Conservation (phyloP, 2,888 invertebrate genomes). For the Pandemis heparana region DNA sequence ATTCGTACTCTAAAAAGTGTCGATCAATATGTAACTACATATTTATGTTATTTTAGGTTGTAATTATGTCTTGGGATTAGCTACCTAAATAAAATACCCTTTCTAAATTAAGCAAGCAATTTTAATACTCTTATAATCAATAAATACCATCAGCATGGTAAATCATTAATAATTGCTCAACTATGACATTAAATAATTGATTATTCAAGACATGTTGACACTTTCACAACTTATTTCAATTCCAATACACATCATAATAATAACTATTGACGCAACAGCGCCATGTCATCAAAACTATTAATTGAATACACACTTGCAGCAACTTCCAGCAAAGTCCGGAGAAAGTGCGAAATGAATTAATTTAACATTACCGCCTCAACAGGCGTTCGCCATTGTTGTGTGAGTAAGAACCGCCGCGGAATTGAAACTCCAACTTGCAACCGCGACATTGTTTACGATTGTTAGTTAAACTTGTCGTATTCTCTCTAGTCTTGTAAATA, state of each 20-base stretch:
- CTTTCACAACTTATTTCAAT: neutral
- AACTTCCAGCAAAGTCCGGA: conserved; percentile 28
- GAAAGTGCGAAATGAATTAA: conserved; percentile 41
- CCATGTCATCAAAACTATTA: conserved; percentile 29
- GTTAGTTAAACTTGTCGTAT: conserved; percentile 11
- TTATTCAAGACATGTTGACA: neutral
- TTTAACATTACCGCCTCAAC: conserved; percentile 29
- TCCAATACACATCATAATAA: neutral
- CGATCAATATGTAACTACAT: neutral
- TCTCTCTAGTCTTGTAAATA: conserved; percentile 1
- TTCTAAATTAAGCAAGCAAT: too few relatives aligned
- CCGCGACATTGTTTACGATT: conserved; percentile 16
- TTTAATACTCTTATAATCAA: too few relatives aligned
- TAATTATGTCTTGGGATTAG: neutral
- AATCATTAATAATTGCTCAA: neutral
- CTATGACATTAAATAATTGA: neutral
- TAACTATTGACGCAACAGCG: neutral
- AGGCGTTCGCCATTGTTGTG: conserved; percentile 24
- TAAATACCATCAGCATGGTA: neutral
- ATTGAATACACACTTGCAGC: conserved; percentile 28
- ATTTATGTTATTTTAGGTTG: neutral
- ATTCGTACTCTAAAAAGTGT: too few relatives aligned
- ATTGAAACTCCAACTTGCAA: conserved; percentile 19
- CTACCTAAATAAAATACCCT: too few relatives aligned
- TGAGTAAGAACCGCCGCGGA: conserved; percentile 25